Base-by-base conservation (phyloP, 2,113 vertebrate species). In the Cichladusa arquata region DNA sequence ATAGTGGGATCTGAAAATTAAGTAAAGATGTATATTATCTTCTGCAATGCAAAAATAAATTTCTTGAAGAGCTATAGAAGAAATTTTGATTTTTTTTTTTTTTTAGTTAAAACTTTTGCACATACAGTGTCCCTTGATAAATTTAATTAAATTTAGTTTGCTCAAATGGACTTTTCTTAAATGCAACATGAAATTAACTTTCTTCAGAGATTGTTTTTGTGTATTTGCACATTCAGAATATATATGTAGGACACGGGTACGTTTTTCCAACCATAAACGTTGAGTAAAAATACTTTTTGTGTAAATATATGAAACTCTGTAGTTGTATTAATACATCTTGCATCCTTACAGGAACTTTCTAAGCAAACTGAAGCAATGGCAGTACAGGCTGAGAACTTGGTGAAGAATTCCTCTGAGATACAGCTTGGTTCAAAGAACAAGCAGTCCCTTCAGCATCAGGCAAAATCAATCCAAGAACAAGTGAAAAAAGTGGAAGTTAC, bases 381-480 rank as follows among this genome's bases (percentile, higher is more conserved):
- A 36, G 69, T 97, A 15, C 98, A 98, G 94, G 98, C 98, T 77
- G 98, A 99, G 89, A 97, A 98, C 60, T 95, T 99, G 76, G 96
- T 98, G 88, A 98, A 99, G 96, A 99, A 98, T 94, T 98, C 99
- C 67, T 97, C 97, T 42, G 98, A 98, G 50, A 98, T 99, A 93
- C 97, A 98, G 24, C 98, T 99, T 31, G 98, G 99, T 64, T 97
- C 98, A 51, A 98, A 98, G 96, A 99, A 98, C 85, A 98, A 98
- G 83, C 98, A 97, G 33, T 92, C 96, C 53, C 98, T 99, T 80
- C 97, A 98, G 4, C 97, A 99, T 91, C 98, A 99, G 97, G 98
- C 99, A 42, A 97, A 95, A 94, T 97, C 98, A 50, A 97, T 98
- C 96, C 97, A 98, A 95, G 98, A 99, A 60, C 98, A 98, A 93